Percentiles rank a stretch among this genome's conserved stretches.
These are phyloP conservation scores for Tragopan temminckii DNA, from an alignment of 2,797 vertebrate species.

Conservation along the genomic window DNA sequence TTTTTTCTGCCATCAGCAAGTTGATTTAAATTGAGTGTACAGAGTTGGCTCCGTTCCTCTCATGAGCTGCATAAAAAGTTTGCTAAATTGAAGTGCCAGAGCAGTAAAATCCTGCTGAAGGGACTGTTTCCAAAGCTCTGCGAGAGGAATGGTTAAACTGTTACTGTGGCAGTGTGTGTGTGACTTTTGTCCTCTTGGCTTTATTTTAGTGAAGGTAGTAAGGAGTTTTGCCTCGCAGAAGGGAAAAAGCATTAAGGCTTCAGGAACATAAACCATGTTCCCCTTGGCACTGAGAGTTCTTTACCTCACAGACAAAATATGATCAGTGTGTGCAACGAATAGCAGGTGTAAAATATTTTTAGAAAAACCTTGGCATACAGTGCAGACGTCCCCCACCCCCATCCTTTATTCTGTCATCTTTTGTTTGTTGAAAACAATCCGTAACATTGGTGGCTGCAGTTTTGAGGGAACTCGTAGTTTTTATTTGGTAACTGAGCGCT, in stretches of 20 bases:
- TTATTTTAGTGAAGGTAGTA: constrained; percentile 59
- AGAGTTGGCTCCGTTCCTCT: constrained; percentile 70
- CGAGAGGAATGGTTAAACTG: constrained; percentile 6
- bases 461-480: not conserved
- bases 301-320: constrained; percentile 79
- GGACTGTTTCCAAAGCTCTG: constrained; percentile 65
- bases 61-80: constrained; percentile 70
- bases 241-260: constrained; percentile 74
- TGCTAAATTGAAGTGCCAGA: constrained; percentile 52
- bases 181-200: constrained; percentile 55
- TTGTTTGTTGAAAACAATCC: not conserved
- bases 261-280: constrained; percentile 70
- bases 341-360: constrained; percentile 83
- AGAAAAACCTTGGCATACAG: constrained; percentile 71
- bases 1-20: constrained; percentile 78
- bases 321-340: constrained; percentile 67
- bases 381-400: not conserved
- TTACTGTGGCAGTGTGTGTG: not conserved
- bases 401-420: not conserved
- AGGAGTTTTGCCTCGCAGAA: constrained; percentile 66
- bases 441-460: not conserved
- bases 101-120: constrained; percentile 66
- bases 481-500: not conserved
- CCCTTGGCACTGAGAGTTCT: constrained; percentile 47
- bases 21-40: constrained; percentile 76